Base-by-base conservation (phyloP, 2,113 vertebrate genomes). In the Rostratula benghalensis region DNA sequence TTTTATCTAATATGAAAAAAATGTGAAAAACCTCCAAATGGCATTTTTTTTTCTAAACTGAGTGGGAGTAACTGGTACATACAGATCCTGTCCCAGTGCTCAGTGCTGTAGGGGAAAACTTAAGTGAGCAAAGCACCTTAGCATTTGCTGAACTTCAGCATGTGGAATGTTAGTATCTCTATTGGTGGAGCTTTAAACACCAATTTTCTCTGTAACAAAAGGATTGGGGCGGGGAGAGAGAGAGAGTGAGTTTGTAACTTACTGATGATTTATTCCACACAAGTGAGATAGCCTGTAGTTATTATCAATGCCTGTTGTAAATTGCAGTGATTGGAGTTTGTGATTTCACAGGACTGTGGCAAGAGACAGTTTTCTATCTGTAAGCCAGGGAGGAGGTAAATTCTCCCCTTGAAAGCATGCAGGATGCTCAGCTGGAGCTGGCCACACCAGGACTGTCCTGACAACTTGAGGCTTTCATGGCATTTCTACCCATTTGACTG, bases 181-280 rank as follows among this genome's bases (percentile, higher is more conserved):
- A 1, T 14, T 2, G 1, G 6, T 46, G 43, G 21, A 19, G 30
- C 43, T 76, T 51, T 28, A 68, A 86, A n/a, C 0, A 1, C 0
- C 39, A 21, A 20, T 88, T 65, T 30, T 15, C 23, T 53, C 63
- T 39, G 54, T 28, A 41, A 73, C 35, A 83, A 46, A 43, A 45
- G 27, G 14, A 50, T 9, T 0, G 8, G 53, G 41, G 13, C 14
- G 39, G 11, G 39, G 10, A 35, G 39, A 12, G 31, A 10, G 60
- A 48, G 35, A 24, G 33, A 9, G 59, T 39, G 31, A 25, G 22
- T 41, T 61, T 89, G 54, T 64, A 30, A 6, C 28, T 67, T 83
- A 7, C 9, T 33, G 48, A 27, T 54, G 4, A 17, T 33, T 65
- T 60, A 48, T 56, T 74, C 53, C 19, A 18, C 11, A 27, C 41